Evolutionary conservation across 2,888 invertebrate genomes (phyloP), one percentile per base, ranked within the genome.

Genomic region (Cosmopolites sordidus): DNA sequence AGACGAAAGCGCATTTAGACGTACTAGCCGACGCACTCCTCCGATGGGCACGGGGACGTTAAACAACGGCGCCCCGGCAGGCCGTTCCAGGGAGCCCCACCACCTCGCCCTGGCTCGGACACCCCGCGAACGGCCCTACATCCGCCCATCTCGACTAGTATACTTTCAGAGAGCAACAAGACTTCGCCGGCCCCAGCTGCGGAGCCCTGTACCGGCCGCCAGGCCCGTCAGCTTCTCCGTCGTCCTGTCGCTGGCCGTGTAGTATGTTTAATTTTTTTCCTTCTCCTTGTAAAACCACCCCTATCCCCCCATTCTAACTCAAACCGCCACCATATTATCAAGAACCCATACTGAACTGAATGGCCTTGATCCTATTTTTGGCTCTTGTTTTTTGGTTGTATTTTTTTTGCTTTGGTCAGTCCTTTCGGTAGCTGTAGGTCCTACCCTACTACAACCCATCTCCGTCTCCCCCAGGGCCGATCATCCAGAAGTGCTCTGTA

Each of bases 1-100:
- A 94, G 94, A 94, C 93, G 69, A 94, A 93, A 76, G 92, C 92
- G 71, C 94, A 94, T 75, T 80, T 94, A 78, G 93, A 94, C 79
- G 92, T 94, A 65, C 77, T 94, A 75, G 94, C 94, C 63, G 94
- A 94, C 78, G 94, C 93, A 72, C 82, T 94, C 67, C 79, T 94
- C 66, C 85, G 93, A 74, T 94, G 93, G 93, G 92, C 92, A 73
- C 83, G 93, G 76, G 93, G 93, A 69, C 92, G 92, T 79, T 92
- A 91, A 67, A 44, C 38, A 33, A 40, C 43, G 44, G 47, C 38
- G 38, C 16, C 43, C 60, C 48, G 44, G 5, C 51, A 61, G 64
- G 64, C 61, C 55, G 62, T 60, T 61, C 59, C 61, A 62, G 66
- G 69, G 66, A 64, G 66, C 62, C 69, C 67, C 33, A 12, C 33